Conservation (phyloP, 1,140 invertebrate species). For the Popillia japonica region DNA sequence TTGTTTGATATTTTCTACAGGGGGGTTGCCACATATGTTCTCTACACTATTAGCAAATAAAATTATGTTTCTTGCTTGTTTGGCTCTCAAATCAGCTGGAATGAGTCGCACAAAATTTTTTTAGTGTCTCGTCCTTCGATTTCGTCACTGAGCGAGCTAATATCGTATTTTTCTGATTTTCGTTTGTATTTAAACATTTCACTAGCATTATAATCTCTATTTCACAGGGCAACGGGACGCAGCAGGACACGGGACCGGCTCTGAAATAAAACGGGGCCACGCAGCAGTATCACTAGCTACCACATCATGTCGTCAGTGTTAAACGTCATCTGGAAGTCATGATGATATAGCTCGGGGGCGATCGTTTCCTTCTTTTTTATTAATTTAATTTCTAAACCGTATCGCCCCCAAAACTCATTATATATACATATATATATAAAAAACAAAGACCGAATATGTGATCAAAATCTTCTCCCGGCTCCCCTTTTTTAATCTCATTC, state of each 20-base stretch:
- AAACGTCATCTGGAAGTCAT: constrained; percentile 38
- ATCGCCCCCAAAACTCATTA: background rate
- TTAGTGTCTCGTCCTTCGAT: no score
- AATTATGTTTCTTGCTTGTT: no score
- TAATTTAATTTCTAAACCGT: background rate
- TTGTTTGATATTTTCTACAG: no score
- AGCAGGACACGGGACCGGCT: constrained; percentile 36
- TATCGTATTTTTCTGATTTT: no score
- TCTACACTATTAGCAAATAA: no score
- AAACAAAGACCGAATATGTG: constrained; percentile 29
- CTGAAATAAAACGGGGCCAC: constrained; percentile 36
- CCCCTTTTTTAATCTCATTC: background rate
- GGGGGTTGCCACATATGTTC: no score
- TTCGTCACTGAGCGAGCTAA: no score
- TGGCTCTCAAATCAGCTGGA: no score
- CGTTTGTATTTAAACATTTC: no score
- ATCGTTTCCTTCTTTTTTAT: constrained; percentile 1
- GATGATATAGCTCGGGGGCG: constrained; percentile 36
- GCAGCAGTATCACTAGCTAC: constrained; percentile 4
- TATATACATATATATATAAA: background rate
- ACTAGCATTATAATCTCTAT: no score
- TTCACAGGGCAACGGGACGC: constrained; percentile 38
- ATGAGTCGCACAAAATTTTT: no score
- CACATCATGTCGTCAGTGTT: constrained; percentile 23
- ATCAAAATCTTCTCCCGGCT: background rate